Evolutionary conservation across 1,140 invertebrate species (phyloP), one percentile per base, ranked within the genome.

Genomic region (Pseudomyrmex dendroicus): DNA sequence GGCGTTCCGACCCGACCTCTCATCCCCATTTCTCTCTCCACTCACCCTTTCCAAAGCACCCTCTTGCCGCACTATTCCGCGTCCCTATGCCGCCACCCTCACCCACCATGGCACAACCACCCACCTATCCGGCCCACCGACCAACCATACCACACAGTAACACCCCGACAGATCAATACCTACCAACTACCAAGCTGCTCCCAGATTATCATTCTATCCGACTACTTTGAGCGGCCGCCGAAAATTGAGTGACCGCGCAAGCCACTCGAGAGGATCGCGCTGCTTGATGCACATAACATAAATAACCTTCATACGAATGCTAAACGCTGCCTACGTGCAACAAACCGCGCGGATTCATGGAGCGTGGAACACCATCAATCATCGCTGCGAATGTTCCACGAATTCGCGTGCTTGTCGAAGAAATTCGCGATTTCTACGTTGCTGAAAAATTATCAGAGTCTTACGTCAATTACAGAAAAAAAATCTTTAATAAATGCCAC

Each of bases 161-260:
- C 92, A 91, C 91, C 88, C 89, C 90, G 86, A 90, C 91, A 92
- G 92, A 93, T 93, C 92, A 93, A 93, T 93, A 93, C 92, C 89
- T 89, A 92, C 92, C 91, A 91, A 92, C 91, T 92, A 91, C 89
- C 91, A 91, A 90, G 89, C 91, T 91, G 90, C 88, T 91, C 88
- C 84, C 86, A 92, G 90, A 92, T 92, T 92, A 92, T 92, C 90
- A 91, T 92, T 92, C 88, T 90, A 91, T 91, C 90, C 90, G 85
- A 91, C 89, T 90, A 91, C 91, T 91, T 91, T 91, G 85, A 90
- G 82, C 89, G 67, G 77, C 86, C 88, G 35, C 77, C 83, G 86
- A 86, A 91, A 90, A 90, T 89, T 85, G 87, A 90, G 82, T 89
- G 84, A 68, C 83, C 84, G 46, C 59, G 57, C 22, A 48, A 20